These are phyloP conservation scores for Erpobdella octoculata DNA, from an alignment of 2,888 invertebrate genomes.

Conservation along the genomic window DNA sequence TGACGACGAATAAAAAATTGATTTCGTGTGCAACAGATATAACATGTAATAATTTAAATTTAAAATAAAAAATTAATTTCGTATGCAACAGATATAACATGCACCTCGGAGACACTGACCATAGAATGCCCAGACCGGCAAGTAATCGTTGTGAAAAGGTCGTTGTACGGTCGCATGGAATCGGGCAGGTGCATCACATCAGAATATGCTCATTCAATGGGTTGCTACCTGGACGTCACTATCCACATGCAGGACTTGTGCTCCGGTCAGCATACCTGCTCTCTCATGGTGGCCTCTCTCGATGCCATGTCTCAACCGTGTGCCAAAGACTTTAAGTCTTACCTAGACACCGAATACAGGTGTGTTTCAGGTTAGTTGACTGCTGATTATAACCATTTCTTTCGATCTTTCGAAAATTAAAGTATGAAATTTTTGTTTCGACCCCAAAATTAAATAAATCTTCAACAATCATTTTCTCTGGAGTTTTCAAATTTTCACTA, in stretches of 20 bases:
- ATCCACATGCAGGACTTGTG: conserved; percentile 28
- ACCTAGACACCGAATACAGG: conserved; percentile 34
- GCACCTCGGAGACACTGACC: conserved; percentile 35
- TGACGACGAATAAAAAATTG: no score
- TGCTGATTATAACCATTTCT: no score
- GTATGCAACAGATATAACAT: conserved; percentile 34
- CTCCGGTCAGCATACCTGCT: conserved; percentile 30
- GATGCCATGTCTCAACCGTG: conserved; percentile 37
- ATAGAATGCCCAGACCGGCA: conserved; percentile 30
- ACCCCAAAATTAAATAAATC: no score
- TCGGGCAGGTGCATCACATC: conserved; percentile 36
- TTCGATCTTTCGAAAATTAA: no score
- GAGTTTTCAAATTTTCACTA: no score
- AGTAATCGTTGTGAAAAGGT: conserved; percentile 32
- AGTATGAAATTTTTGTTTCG: no score
- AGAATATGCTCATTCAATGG: conserved; percentile 35
- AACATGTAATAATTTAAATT: no score
- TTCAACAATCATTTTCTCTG: no score
- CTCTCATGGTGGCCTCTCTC: conserved; percentile 34
- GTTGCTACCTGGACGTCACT: conserved; percentile 36
- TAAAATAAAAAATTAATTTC: no score
- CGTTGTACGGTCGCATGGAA: conserved; percentile 35
- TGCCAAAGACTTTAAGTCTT: conserved; percentile 37
- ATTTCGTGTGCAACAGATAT: no score
- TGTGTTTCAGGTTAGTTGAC: conserved; percentile 32